A percentile compares a stretch with the other conserved stretches of the same genome.
These are phyloP conservation scores for Athalia cordata DNA, from an alignment of 2,888 invertebrate genomes.

Conservation along the genomic window DNA sequence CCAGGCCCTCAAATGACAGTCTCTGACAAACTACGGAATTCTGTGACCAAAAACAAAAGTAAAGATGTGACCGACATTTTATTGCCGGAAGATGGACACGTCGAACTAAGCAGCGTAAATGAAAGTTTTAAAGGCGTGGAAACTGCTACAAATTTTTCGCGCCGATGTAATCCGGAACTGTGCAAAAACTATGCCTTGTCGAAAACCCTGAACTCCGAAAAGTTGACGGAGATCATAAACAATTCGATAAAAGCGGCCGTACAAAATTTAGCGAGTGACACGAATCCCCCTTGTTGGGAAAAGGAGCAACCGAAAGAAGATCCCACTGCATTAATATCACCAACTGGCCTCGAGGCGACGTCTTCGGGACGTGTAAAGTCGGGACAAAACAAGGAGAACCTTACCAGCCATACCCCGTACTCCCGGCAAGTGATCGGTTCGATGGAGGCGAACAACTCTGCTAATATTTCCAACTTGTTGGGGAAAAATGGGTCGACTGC, in stretches of 20 bases:
- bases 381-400: conserved; percentile 18
- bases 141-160: not conserved
- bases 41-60: not conserved
- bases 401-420: conserved; percentile 6
- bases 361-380: not conserved
- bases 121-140: not conserved
- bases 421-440: not conserved
- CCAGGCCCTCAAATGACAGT: not conserved
- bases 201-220: conserved; percentile 44
- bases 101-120: not conserved
- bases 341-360: not conserved
- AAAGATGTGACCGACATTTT: conserved; percentile 22
- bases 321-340: not conserved
- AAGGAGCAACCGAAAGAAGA: not conserved
- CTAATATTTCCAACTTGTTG: not conserved
- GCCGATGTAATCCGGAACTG: not conserved
- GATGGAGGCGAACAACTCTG: not conserved
- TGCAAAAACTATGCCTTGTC: conserved; percentile 20
- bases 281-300: conserved; percentile 10
- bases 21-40: not conserved
- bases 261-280: conserved; percentile 56
- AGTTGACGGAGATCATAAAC: conserved; percentile 59
- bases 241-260: conserved; percentile 61
- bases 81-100: conserved; percentile 7
- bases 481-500: not conserved